A percentile compares a stretch with the other conserved stretches of the same genome.
phyloP scores from a whole-genome alignment of 2,797 vertebrate genomes.

The Channallabes apus region DNA sequence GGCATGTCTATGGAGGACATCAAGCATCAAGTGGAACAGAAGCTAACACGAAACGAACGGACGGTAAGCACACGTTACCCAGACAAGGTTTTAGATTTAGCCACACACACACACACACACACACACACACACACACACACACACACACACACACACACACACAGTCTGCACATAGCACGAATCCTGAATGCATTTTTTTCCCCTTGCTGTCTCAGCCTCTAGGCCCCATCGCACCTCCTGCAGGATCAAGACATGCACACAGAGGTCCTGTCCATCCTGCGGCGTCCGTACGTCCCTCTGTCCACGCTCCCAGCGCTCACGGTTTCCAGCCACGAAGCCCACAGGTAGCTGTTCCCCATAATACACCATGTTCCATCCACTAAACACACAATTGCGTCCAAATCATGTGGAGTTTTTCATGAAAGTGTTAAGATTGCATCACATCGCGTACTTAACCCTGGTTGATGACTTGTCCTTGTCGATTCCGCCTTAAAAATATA shows the following conservation, averaged over 20 bases:
- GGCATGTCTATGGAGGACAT: conserved; percentile 89
- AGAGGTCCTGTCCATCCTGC: conserved; percentile 63
- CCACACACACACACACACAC: neutral
- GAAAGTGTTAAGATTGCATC: neutral
- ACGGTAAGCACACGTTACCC: conserved; percentile 26
- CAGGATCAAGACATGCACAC: conserved; percentile 53
- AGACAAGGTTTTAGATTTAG: neutral
- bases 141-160: neutral
- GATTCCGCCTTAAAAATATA: neutral
- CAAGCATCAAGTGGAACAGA: conserved; percentile 78
- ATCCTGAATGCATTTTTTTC: neutral
- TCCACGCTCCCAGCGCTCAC: conserved; percentile 69
- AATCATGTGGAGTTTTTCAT: neutral
- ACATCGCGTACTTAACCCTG: no score
- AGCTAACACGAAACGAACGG: conserved; percentile 68
- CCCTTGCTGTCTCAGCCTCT: conserved; percentile 65
- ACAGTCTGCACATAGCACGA: neutral
- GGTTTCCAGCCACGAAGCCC: conserved; percentile 69
- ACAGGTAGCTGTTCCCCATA: conserved; percentile 67
- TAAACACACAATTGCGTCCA: neutral
- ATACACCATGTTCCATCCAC: neutral
- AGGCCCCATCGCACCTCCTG: conserved; percentile 71
- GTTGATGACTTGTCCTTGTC: neutral
- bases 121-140: neutral
- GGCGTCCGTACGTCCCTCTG: conserved; percentile 66